Evolutionary conservation across 53 echinoderm and acorn worm species (phyloP), one percentile per base, ranked within the genome.

Genomic region (Echinometra lucunter): DNA sequence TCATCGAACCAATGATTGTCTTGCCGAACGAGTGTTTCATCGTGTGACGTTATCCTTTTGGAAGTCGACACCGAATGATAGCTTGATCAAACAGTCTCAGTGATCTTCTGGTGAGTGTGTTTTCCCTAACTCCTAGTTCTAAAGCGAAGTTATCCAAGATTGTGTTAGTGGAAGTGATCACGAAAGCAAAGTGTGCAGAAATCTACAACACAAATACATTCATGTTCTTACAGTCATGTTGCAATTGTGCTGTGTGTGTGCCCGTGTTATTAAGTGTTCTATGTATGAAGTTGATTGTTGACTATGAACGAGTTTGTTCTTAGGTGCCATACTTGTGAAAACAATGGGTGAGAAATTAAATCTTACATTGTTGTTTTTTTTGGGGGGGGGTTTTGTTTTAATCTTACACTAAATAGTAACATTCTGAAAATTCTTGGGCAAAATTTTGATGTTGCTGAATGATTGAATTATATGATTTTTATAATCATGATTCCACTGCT

Each of bases 81-180:
- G 23, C 49, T 85, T 53, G 28, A 10, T 49, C 49, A n/a, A 30
- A 85, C 0, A 85, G 37, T 0, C 12, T 17, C 49, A 7, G 49
- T 47, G 11, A 49, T 27, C 27, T 28, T 85, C 11, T 85, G 85
- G 85, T 85, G 85, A 85, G 85, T 85, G 85, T 49, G 47, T 3
- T 17, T 44, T 42, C 38, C 81, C 5, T 40, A 19, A 19, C 81
- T n/a, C n/a, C n/a, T n/a, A n/a, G n/a, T n/a, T n/a, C n/a, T n/a
- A n/a, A 7, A 0, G 81, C 25, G 4, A 63, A 81, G 1, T 44
- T 81, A 3, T 81, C 44, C 18, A 81, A 40, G 44, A n/a, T 27
- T n/a, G 28, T 85, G n/a, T n/a, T 28, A 27, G n/a, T n/a, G 49
- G 49, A 47, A 45, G 85, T 12, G 45, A 85, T 85, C 37, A 12